Base-by-base conservation (phyloP, 1,140 invertebrate genomes). In the Orchestia grillus region DNA sequence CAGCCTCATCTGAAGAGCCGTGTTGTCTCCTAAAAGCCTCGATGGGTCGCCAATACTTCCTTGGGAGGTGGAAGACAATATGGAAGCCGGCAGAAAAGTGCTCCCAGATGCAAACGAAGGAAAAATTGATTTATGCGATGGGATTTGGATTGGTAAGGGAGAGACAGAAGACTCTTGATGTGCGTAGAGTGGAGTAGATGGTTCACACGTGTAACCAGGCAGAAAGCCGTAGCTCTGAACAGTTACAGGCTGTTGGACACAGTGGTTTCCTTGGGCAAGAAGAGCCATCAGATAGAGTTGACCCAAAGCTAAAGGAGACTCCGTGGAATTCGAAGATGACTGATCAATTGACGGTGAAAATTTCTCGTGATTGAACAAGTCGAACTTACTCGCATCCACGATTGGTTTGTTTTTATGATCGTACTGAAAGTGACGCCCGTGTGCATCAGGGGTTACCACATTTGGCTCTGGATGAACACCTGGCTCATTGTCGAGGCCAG, bases 261-360 rank as follows among this genome's bases (percentile, higher is more conserved):
- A 90, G 47, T 15, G 96, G 45, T 23, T 87, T 47, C 87, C 44
- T 87, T 96, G 95, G 11, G 96, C 96, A 62, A 96, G 95, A 42
- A 96, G 96, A 15, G 96, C 96, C 96, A 96, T 96, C 23, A 95
- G 91, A 40, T 96, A 95, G 57, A 96, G 95, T 95, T 96, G 96
- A 92, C 96, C 57, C 40, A 97, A 95, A 28, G 96, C 95, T n/a
- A 95, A 96, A 8, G 92, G 95, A 19, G 95, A 95, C 41, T 95
- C 96, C 28, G 96, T 91, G 94, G 95, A 95, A 23, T 96, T 87
- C 44, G 95, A 45, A 62, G 96, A 36, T 77, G 88, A 90, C 41
- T 41, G 88, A 41, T 42, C 88, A 19, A 90, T 41, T 42, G 43
- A 15, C 28, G 62, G 62, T 15, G 47, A 53, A 53, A 77, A 77